Evolutionary conservation across 2,113 vertebrate species (phyloP).

Genomic region (Dicrurus megarhynchus): DNA sequence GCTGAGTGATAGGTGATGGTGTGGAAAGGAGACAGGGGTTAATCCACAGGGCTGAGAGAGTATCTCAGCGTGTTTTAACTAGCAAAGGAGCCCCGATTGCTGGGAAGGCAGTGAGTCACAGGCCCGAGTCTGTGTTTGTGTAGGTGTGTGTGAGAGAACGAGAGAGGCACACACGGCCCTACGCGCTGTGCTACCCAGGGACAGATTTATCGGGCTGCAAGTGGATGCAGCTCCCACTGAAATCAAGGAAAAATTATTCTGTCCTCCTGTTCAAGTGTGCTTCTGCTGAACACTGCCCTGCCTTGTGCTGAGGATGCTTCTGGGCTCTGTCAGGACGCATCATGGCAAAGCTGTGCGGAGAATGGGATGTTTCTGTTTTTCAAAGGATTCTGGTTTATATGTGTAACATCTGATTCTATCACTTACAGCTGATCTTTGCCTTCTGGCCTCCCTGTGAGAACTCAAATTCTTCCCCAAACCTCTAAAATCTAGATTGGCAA

Average conservation of each 20-base stretch:
- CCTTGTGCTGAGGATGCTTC: not conserved
- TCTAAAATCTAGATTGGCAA: not conserved
- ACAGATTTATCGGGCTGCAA: not conserved
- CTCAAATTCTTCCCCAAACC: not conserved
- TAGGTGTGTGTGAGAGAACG: not conserved
- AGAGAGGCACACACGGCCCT: not conserved
- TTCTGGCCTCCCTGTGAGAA: conserved; percentile 11
- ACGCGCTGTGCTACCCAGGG: accelerated
- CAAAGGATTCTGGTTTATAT: not conserved
- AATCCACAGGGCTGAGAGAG: conserved; percentile 44
- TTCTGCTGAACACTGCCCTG: not conserved
- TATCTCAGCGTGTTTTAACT: conserved; percentile 42
- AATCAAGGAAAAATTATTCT: not conserved
- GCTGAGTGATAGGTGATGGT: conserved; percentile 8
- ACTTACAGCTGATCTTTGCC: conserved; percentile 7
- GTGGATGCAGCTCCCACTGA: not conserved
- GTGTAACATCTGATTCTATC: not conserved
- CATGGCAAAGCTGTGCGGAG: not conserved
- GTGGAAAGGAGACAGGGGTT: conserved; percentile 60
- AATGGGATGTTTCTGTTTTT: not conserved
- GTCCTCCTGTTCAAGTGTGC: not conserved
- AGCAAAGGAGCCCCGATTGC: not conserved
- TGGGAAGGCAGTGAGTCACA: conserved; percentile 56
- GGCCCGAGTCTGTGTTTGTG: not conserved
- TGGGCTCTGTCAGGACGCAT: conserved; percentile 26